These are phyloP conservation scores for Micrasema minimum DNA, from an alignment of 1,140 invertebrate genomes.

Conservation along the genomic window DNA sequence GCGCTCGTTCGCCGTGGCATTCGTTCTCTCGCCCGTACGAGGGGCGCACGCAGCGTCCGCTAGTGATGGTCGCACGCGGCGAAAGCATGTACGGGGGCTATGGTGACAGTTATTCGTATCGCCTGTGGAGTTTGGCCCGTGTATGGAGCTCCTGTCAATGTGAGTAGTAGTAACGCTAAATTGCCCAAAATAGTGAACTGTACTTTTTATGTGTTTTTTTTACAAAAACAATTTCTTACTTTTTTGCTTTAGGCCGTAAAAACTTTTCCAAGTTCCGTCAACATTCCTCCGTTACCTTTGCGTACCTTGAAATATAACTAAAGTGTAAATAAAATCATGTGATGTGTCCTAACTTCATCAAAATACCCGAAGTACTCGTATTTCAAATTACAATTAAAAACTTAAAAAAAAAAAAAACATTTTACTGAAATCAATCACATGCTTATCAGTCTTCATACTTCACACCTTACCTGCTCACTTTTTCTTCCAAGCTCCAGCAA, in stretches of 20 bases:
- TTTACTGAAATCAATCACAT: no score
- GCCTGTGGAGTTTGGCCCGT: constrained; percentile 77
- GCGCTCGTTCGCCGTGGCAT: constrained; percentile 47
- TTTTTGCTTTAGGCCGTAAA: not conserved
- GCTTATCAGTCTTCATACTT: no score
- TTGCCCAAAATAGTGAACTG: constrained; percentile 17
- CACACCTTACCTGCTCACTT: no score
- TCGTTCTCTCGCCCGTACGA: constrained; percentile 49
- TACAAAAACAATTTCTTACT: constrained; percentile 14
- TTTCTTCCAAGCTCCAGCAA: no score
- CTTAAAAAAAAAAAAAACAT: no score
- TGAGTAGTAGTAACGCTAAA: constrained; percentile 64
- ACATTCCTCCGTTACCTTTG: not conserved
- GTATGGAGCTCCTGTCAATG: constrained; percentile 76
- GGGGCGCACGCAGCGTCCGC: constrained; percentile 48
- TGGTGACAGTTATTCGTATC: constrained; percentile 75
- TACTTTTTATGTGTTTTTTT: constrained; percentile 33
- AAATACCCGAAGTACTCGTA: no score
- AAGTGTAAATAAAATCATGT: not conserved
- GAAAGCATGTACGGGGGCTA: constrained; percentile 75
- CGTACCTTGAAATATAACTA: constrained; percentile 1
- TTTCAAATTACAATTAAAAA: no score
- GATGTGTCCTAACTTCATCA: constrained; percentile 1
- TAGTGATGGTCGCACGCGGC: constrained; percentile 73
- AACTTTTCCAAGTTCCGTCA: not conserved